Evolutionary conservation across 2,888 invertebrate species (phyloP).

Genomic region (Bembecia ichneumoniformis): DNA sequence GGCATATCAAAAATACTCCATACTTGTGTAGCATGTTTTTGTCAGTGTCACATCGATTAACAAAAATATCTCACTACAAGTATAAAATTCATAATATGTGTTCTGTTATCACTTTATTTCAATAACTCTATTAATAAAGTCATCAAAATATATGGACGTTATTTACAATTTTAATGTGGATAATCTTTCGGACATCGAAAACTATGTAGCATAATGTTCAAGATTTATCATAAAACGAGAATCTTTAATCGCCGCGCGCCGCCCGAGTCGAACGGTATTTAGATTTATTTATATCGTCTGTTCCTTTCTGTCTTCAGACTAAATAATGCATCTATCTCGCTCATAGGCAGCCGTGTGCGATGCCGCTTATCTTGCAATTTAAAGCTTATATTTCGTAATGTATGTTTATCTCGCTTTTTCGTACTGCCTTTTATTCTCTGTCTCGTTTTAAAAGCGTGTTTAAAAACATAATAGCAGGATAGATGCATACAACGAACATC

Average conservation of each 20-base stretch:
- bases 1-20: no score
- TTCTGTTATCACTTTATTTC: background rate
- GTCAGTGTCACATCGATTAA: no score
- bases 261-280: constrained; percentile 4
- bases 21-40: no score
- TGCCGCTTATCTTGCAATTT: background rate
- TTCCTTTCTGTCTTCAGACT: background rate
- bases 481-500: no score
- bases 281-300: background rate
- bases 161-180: constrained; percentile 2
- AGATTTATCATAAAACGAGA: constrained; percentile 5
- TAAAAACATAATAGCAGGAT: no score
- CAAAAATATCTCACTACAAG: no score
- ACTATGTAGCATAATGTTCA: constrained; percentile 1
- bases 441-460: background rate
- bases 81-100: no score
- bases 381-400: background rate
- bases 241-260: constrained; percentile 8
- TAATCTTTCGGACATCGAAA: constrained; percentile 2
- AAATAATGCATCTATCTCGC: background rate
- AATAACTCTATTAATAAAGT: background rate
- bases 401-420: background rate
- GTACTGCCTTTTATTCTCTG: background rate
- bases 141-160: background rate
- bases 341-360: background rate